Conservation (phyloP, 2,113 vertebrate species). For the Muscicapa adusta region DNA sequence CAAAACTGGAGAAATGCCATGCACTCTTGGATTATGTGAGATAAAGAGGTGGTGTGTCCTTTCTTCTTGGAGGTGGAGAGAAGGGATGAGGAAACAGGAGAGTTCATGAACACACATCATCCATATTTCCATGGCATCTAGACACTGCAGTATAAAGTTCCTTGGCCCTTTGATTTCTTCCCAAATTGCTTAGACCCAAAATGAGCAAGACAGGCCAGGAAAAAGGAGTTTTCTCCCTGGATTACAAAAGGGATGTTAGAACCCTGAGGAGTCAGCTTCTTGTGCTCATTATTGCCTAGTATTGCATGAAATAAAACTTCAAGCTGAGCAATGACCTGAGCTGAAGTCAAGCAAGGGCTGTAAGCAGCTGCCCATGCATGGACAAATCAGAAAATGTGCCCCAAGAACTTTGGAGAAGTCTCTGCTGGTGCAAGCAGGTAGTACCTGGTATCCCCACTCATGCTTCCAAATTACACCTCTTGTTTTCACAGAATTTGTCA, state of each 20-base stretch:
- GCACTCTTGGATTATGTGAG: not conserved
- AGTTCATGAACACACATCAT: rapidly evolving
- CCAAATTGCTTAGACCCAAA: not conserved
- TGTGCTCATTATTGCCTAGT: not conserved
- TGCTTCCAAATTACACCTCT: not conserved
- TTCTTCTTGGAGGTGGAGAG: not conserved
- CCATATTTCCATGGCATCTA: not conserved
- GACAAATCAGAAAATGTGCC: not conserved
- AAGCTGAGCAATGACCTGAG: not conserved
- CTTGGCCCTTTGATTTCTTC: not conserved
- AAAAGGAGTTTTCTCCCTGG: not conserved
- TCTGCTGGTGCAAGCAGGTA: not conserved
- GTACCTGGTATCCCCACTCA: not conserved
- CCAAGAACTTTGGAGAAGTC: not conserved
- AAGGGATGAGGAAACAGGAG: not conserved
- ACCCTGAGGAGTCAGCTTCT: not conserved
- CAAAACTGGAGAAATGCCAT: not conserved
- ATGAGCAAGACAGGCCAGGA: not conserved
- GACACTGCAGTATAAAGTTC: not conserved
- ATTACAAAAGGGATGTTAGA: not conserved
- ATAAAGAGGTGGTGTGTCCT: not conserved
- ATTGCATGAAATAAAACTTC: not conserved
- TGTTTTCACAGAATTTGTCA: not conserved
- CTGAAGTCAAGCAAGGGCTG: not conserved
- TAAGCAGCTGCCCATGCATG: not conserved